Base-by-base conservation (phyloP, 1,140 invertebrate genomes). In the Ectropis grisescens region DNA sequence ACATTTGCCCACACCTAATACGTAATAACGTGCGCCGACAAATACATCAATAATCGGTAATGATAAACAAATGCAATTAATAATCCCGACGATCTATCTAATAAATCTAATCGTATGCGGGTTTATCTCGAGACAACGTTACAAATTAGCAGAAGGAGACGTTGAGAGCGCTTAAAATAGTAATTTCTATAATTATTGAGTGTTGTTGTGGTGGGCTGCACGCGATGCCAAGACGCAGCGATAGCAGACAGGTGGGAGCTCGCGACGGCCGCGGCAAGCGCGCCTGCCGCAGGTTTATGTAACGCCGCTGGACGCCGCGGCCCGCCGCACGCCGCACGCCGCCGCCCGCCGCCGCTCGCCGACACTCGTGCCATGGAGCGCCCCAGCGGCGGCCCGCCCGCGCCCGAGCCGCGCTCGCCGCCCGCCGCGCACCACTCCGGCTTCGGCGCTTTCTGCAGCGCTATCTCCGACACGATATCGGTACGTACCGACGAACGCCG, bases 391-490 rank as follows among this genome's bases (percentile, higher is more conserved):
- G 37, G 46, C 44, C 57, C 70, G 53, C 60, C 66, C 39, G 37
- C 54, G 32, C 48, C 45, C 47, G 53, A 62, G 40, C 60, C 68
- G 40, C 38, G 52, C 34, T 49, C 45, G 44, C 53, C 65, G 38
- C 53, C 67, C 44, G 39, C 45, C 47, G 47, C 64, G 38, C 65
- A 66, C 28, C 66, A 68, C 27, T 57, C 69, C 56, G 61, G 71
- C 56, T 79, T 79, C 56, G 68, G 71, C 55, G 75, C 71, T 46
- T 72, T 80, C 64, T 80, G 75, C 68, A 75, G 49, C 64, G 71
- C 75, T 47, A 58, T 80, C 62, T 71, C 71, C 37, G 71, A 76
- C 52, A 80, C 75, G 31, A 37, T 80, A 54, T 62, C 75, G 68
- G 71, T 80, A 80, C 58, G 75, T 76, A 74, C 42, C 37, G 34